Base-by-base conservation (phyloP, 2,797 vertebrate species). In the Enteromius paludinosus region DNA sequence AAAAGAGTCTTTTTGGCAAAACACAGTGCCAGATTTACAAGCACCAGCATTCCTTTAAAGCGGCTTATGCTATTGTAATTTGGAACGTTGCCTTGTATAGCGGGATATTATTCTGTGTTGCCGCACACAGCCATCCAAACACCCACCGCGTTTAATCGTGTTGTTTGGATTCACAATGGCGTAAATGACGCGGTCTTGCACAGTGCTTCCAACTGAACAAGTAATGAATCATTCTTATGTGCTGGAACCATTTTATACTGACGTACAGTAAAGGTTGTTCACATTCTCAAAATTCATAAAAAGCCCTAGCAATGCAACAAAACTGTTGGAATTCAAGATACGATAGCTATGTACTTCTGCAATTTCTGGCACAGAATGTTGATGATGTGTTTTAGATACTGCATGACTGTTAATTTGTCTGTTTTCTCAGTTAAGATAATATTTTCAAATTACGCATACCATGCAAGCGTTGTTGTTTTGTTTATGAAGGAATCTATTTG, bases 1-100 rank as follows among this genome's bases (percentile, higher is more conserved):
- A 83, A 85, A 74, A 23, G 75, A 68, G 71, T 69, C 62, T 49
- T 75, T 78, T 64, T 83, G 69, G 83, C 73, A 78, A 86, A 86
- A 83, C 45, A 64, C 43, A 45, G 25, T 17, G 25, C 66, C 33
- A 72, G 54, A 72, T 78, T 74, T 54, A 54, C 45, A 81, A 64
- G 74, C 65, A 79, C 69, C 59, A 78, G 28, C 77, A 79, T 82
- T 78, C 81, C 59, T 65, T 86, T 78, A 65, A 47, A 69, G 38
- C 78, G 15, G 74, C 62, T 77, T 68, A 79, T 28, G 64, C 45
- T 79, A 65, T 82, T 82, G 61, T 52, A 11, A 64, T 70, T 61
- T 71, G 82, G 45, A 72, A 78, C 43, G 66, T 79, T 45, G 68
- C 75, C 75, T 79, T 78, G 33, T 72, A 77, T 79, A 56, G 77